Evolutionary conservation across 2,888 invertebrate genomes (phyloP), one percentile per base, ranked within the genome.

Genomic region (Muscina levida): DNA sequence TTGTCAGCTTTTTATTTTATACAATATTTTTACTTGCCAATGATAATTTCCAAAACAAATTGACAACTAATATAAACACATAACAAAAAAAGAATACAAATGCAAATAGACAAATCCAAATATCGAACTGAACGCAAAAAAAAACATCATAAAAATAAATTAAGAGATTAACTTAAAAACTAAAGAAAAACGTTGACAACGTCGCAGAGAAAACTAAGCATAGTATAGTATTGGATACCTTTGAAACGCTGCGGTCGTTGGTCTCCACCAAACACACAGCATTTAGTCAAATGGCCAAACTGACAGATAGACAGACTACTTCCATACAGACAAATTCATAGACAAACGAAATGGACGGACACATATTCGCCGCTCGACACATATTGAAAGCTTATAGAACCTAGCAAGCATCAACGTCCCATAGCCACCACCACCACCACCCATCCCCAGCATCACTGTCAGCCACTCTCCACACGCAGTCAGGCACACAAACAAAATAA

Each of bases 121-220:
- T 13, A 44, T 62, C 39, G 74, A 75, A 62, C 42, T 26, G 13
- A 51, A 17, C n/a, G n/a, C n/a, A 3, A 53, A 53, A 1, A 70
- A 39, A 65, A 62, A 68, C 62, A 62, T 74, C 72, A 72, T 80
- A 80, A 78, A 80, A 80, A 77, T 75, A 82, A 85, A 84, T 83
- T 85, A 82, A 80, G 81, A 79, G 83, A 83, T 84, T 84, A 84
- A 79, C 76, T 76, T 5, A 65, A 53, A 65, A 65, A 6, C 22
- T 10, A 37, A 44, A 57, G 22, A 39, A 68, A 65, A 57, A 26
- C 15, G 15, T 0, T 26, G 66, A 51, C n/a, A 17, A 22, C 11
- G 17, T 24, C 53, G 37, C 11, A 66, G 53, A 19, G 22, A 51
- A 68, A 15, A 3, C 53, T 22, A 53, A 53, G 31, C 31, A 3